Evolutionary conservation across 2,113 vertebrate genomes (phyloP), one percentile per base, ranked within the genome.

Genomic region (Variabilichromis moorii): DNA sequence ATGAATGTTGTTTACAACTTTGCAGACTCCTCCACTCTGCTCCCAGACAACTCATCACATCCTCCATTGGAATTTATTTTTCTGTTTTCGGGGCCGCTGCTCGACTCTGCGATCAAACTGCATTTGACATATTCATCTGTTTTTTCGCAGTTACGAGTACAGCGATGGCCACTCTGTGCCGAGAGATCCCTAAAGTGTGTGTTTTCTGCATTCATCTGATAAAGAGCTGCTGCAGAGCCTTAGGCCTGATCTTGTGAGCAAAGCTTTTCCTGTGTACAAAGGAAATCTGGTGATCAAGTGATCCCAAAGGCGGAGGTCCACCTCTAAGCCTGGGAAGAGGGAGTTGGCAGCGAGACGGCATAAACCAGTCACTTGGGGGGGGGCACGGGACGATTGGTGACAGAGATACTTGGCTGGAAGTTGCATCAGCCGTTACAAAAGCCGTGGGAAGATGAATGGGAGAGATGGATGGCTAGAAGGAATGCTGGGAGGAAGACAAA

Each of bases 201-300:
- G 42, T 33, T 35, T 17, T n/a, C 2, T 11, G 37, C 57, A 35
- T 9, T 88, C 53, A 90, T 88, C 88, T 84, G 90, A 94, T 91
- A 47, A 63, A 57, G 55, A 54, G 61, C 33, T 33, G 82, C 86
- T 47, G 68, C 83, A 76, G 80, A 86, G 84, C 81, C 83, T 9
- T 2, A 78, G 86, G 88, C 53, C 71, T 19, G 24, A 61, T 40
- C 73, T 35, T 5, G 12, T 28, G 86, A 91, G 88, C 90, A 90
- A 83, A 90, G 21, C 35, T 81, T 51, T 86, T 93, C 87, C 90
- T 93, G 88, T 93, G 80, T 40, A 31, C 59, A 76, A 37, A 71
- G 68, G 57, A 35, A 87, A 90, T 87, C 86, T 87, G 68, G 78
- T 7, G 28, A 88, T 92, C 93, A 87, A 84, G 85, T 87, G 86